Base-by-base conservation (phyloP, 2,888 invertebrate species). In the Fabriciana adippe region DNA sequence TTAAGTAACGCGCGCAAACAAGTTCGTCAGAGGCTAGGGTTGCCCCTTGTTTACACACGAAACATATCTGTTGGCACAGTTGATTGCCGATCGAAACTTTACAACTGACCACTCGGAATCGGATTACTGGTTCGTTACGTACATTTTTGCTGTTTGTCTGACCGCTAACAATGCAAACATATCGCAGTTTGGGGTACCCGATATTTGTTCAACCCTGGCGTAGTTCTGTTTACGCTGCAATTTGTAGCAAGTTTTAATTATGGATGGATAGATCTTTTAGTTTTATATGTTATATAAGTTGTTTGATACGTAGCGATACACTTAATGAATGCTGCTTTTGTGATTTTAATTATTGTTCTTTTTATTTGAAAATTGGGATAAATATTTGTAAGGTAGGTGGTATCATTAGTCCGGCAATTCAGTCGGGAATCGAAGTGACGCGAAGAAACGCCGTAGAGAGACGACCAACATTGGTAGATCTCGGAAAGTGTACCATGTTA, bases 31-130 rank as follows among this genome's bases (percentile, higher is more conserved):
- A 47, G 48, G 59, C 59, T 67, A 82, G 84, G 84, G 85, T 77
- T 81, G 83, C 78, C 80, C 77, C 80, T 70, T 89, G 85, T 90
- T 88, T 87, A 74, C 85, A 71, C 82, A 87, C 88, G 88, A 85
- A 87, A 88, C 81, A 84, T 86, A 88, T 88, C 84, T 89, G 88
- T 90, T 88, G 76, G 83, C 81, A 74, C 85, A 88, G 87, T 88
- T 90, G 89, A 90, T 90, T 90, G 89, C 82, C 79, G 86, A 90
- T 90, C 86, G 87, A 83, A 89, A 88, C 86, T 89, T 88, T 86
- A 82, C 79, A 84, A 87, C 86, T 89, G 89, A 89, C 89, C 89
- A 82, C 84, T 86, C 81, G 81, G 86, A 87, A 89, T 90, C 88
- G 84, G 88, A 89, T 90, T 88, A 88, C 88, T 31, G 83, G 85